phyloP scores from a whole-genome alignment of 2,888 invertebrate species.

The Pyrocoelia pectoralis region DNA sequence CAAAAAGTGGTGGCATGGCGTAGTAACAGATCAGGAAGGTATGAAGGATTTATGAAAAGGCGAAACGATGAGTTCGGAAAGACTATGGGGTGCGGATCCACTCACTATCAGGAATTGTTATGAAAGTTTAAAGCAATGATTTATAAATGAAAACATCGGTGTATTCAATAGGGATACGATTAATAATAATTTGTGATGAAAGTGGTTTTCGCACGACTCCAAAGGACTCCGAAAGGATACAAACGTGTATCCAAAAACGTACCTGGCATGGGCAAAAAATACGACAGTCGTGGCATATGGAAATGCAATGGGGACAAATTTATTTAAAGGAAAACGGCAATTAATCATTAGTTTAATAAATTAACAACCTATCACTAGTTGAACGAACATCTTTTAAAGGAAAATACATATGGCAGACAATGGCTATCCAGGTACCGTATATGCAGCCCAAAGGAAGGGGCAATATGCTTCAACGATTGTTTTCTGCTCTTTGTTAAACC shows the following conservation, averaged over 20 bases:
- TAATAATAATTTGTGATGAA: slow-evolving; percentile 10
- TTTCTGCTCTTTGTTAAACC: no score
- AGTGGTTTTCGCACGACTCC: neutral
- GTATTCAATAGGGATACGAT: neutral
- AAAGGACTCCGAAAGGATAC: slow-evolving; percentile 1
- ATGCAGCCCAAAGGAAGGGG: no score
- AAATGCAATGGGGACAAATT: neutral
- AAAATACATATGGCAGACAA: neutral
- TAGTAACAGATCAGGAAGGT: no score
- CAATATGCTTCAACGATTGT: no score
- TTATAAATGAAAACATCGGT: neutral
- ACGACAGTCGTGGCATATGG: slow-evolving; percentile 3
- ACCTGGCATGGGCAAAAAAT: neutral
- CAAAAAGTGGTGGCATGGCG: no score
- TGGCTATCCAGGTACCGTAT: no score
- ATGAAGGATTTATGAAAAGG: slow-evolving; percentile 10
- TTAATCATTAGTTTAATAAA: no score
- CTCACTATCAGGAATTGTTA: neutral
- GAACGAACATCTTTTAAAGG: no score
- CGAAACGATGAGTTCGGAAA: neutral
- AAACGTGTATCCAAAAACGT: slow-evolving; percentile 7
- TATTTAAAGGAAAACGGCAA: no score
- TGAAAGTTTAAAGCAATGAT: neutral
- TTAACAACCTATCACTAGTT: no score
- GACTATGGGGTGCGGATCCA: neutral